These are phyloP conservation scores for Koerneria pararmatus DNA, from an alignment of 2,888 invertebrate genomes.

Conservation along the genomic window DNA sequence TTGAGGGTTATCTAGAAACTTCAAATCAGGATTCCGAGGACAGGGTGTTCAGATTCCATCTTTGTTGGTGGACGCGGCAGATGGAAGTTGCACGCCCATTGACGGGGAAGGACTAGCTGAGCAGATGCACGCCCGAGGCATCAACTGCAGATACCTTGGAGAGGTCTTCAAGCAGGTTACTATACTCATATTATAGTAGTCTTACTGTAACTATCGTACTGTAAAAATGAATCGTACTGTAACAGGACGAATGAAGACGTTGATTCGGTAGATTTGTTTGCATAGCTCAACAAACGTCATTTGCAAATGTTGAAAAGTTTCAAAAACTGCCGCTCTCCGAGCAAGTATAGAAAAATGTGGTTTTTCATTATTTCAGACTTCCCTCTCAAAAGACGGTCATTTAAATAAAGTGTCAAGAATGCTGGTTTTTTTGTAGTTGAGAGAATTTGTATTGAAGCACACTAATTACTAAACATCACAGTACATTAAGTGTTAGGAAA, in stretches of 20 bases:
- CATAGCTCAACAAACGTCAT: background rate
- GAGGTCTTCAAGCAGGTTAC: constrained; percentile 78
- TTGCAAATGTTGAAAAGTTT: background rate
- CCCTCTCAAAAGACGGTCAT: too few species aligned
- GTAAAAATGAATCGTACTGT: background rate
- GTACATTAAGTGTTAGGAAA: too few species aligned
- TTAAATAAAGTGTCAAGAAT: too few species aligned
- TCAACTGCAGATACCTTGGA: constrained; percentile 93
- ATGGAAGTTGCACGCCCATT: constrained; percentile 70
- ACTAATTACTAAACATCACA: too few species aligned
- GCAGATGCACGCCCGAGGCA: constrained; percentile 85
- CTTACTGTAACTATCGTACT: background rate
- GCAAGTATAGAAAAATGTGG: constrained; percentile 17
- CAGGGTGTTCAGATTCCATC: background rate
- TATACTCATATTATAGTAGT: constrained; percentile 69
- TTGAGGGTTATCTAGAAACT: too few species aligned
- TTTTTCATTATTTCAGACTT: too few species aligned
- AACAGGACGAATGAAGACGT: background rate
- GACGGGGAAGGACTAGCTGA: constrained; percentile 88
- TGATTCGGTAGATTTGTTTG: background rate
- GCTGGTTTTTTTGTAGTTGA: too few species aligned
- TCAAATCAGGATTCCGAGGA: too few species aligned
- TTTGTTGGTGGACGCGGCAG: constrained; percentile 66
- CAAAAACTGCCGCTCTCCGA: constrained; percentile 11
- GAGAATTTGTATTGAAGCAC: too few species aligned